Conservation (phyloP, 2,888 invertebrate genomes). For the Meta bourneti region DNA sequence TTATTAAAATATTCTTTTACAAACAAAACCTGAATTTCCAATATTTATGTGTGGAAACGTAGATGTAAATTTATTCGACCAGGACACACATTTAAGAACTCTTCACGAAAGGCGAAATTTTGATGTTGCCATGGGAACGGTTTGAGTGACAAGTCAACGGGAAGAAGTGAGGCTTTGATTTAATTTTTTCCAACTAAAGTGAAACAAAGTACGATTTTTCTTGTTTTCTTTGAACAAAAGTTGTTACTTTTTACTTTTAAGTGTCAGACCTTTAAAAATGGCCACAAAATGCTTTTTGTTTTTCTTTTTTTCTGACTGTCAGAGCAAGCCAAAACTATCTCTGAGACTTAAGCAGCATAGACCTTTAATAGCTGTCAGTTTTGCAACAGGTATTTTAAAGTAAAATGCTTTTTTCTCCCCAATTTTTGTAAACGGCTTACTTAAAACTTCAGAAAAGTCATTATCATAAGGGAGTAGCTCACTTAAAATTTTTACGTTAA, state of each 20-base stretch:
- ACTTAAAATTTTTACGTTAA: too few species aligned
- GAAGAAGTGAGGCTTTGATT: constrained; percentile 24
- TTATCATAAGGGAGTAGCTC: too few species aligned
- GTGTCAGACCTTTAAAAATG: neutral
- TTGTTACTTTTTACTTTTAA: neutral
- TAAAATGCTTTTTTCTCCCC: neutral
- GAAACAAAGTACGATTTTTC: constrained; percentile 20
- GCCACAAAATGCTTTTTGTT: neutral
- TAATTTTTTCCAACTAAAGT: constrained; percentile 31
- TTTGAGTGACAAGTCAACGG: constrained; percentile 2
- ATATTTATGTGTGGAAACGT: neutral
- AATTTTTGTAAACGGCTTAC: too few species aligned
- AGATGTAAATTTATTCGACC: constrained; percentile 29
- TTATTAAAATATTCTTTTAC: constrained; percentile 17
- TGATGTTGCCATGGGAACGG: constrained; percentile 17
- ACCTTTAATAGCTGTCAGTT: neutral
- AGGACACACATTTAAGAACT: neutral
- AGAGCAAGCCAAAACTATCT: neutral
- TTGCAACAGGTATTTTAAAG: neutral
- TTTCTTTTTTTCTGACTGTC: neutral
- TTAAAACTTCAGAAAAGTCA: too few species aligned
- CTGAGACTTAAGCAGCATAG: neutral
- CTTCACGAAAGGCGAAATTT: neutral
- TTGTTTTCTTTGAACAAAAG: neutral
- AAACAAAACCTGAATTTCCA: constrained; percentile 14